Conservation (phyloP, 2,797 vertebrate genomes). For the Calcarius lapponicus region DNA sequence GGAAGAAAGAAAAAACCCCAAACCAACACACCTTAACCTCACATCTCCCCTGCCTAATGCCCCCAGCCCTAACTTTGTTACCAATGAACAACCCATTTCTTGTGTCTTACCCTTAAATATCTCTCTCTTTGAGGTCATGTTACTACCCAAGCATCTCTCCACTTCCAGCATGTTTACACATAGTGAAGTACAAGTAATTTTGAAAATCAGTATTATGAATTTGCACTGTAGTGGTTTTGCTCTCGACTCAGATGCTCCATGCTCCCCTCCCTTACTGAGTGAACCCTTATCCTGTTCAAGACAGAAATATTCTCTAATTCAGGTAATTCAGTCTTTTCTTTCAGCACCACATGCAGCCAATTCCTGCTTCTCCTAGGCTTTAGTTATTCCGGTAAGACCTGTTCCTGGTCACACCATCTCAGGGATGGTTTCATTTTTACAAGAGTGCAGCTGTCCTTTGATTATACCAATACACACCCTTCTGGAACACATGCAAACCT, state of each 20-base stretch:
- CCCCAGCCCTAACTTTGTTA: neutral
- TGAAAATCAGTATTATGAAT: neutral
- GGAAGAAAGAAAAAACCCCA: neutral
- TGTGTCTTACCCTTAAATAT: neutral
- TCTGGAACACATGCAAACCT: too few relatives aligned
- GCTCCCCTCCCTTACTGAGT: neutral
- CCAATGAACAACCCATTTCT: neutral
- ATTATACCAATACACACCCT: neutral
- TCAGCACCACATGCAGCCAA: rapidly evolving
- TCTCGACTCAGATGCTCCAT: neutral
- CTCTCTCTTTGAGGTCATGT: neutral
- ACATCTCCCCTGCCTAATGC: too few relatives aligned
- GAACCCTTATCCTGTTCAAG: neutral
- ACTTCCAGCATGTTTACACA: neutral
- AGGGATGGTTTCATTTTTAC: neutral
- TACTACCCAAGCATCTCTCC: neutral
- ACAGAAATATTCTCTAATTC: neutral
- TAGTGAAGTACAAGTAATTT: rapidly evolving
- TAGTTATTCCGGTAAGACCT: neutral
- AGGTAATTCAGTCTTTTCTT: neutral
- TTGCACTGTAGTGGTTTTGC: rapidly evolving
- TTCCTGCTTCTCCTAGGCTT: neutral
- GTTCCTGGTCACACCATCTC: neutral
- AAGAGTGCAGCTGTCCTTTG: neutral
- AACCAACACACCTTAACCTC: neutral